phyloP scores from a whole-genome alignment of 2,113 vertebrate species.

The Petromus typicus region DNA sequence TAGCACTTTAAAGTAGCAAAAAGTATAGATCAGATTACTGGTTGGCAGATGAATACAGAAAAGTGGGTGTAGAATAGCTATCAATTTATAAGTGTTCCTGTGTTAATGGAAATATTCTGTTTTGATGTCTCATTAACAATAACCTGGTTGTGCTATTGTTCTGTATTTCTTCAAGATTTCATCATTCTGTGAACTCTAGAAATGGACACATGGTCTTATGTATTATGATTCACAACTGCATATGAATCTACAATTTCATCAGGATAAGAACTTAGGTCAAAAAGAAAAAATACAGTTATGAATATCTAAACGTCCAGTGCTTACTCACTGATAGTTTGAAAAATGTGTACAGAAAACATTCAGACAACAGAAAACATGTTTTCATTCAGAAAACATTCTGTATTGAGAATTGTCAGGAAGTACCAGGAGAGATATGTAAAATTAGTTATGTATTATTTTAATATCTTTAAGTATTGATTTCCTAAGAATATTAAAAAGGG shows the following conservation, averaged over 20 bases:
- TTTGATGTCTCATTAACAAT: not conserved
- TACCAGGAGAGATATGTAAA: not conserved
- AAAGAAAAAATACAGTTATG: not conserved
- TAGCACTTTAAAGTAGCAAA: not conserved
- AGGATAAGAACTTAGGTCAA: not conserved
- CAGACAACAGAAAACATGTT: not conserved
- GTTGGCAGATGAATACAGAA: not conserved
- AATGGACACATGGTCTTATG: not conserved
- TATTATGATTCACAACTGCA: not conserved
- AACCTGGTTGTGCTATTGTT: not conserved
- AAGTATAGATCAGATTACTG: not conserved
- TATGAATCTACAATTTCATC: not conserved
- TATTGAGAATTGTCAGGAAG: not conserved
- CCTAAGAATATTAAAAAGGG: not conserved
- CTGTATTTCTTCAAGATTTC: not conserved
- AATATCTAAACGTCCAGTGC: not conserved
- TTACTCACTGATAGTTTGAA: not conserved
- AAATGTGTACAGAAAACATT: not conserved
- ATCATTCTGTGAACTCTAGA: not conserved
- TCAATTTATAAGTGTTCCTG: not conserved
- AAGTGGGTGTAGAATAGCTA: not conserved
- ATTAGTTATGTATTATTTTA: not conserved
- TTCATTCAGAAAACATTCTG: too few relatives aligned
- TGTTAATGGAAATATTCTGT: not conserved
- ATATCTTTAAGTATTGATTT: not conserved